A percentile compares a stretch with the other conserved stretches of the same genome.
These are phyloP conservation scores for Podilymbus podiceps DNA, from an alignment of 2,113 vertebrate genomes.

Conservation along the genomic window DNA sequence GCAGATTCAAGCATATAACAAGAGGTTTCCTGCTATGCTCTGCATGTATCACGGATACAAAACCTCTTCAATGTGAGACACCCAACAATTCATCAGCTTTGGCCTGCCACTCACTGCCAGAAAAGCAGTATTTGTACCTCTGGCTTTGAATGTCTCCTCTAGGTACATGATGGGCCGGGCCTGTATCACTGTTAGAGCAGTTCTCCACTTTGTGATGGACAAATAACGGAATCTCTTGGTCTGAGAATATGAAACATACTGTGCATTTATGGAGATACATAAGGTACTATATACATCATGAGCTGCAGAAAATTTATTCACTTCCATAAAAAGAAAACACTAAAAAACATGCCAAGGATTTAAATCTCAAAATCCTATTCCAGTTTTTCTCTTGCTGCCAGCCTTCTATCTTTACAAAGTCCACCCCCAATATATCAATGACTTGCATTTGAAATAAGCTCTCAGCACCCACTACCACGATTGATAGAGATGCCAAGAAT, in stretches of 20 bases:
- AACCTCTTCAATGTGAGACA: neutral
- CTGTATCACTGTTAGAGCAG: neutral
- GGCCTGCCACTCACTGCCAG: neutral
- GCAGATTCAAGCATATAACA: fast-evolving
- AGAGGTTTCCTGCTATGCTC: neutral
- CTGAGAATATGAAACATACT: neutral
- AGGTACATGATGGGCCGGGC: no score
- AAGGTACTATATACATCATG: neutral
- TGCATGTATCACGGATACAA: neutral
- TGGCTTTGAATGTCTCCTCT: neutral
- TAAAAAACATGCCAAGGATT: neutral
- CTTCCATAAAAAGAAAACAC: neutral
- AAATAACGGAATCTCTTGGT: neutral
- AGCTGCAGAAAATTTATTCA: neutral
- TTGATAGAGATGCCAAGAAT: neutral
- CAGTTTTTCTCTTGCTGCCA: neutral
- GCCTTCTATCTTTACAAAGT: neutral
- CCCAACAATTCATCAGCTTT: neutral
- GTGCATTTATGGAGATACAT: neutral
- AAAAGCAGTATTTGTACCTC: neutral
- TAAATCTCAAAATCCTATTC: neutral
- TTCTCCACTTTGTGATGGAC: neutral
- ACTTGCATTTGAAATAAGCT: neutral
- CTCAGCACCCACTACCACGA: neutral
- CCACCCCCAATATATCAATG: neutral